Percentiles rank a stretch among this genome's conserved stretches.
phyloP scores from a whole-genome alignment of 53 echinoderm and acorn worm species.

The Astropecten irregularis region DNA sequence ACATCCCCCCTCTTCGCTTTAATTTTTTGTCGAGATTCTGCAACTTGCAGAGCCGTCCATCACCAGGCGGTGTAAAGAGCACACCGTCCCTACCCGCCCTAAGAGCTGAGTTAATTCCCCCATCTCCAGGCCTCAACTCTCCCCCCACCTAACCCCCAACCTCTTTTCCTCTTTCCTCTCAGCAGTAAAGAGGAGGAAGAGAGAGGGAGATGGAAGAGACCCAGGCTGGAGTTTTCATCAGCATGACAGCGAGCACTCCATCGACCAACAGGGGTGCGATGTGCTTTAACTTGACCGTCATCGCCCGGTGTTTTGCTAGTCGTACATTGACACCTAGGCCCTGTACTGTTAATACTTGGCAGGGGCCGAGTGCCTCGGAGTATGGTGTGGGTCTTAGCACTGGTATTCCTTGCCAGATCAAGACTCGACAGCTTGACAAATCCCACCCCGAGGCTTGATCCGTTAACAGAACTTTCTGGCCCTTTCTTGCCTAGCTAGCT shows the following conservation, averaged over 20 bases:
- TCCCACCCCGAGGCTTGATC: conserved; percentile 30
- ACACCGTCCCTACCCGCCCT: conserved; percentile 19
- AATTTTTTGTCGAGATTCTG: too few relatives aligned
- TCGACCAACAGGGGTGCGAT: background rate
- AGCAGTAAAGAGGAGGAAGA: too few relatives aligned
- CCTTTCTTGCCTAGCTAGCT: too few relatives aligned
- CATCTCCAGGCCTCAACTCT: too few relatives aligned
- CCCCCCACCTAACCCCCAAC: too few relatives aligned
- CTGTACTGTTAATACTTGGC: conserved; percentile 29
- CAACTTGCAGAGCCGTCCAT: conserved; percentile 29
- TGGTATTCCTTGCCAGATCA: conserved; percentile 18
- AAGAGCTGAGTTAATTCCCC: conserved; percentile 20
- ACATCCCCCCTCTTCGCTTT: too few relatives aligned
- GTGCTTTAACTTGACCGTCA: background rate
- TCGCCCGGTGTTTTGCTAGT: conserved; percentile 12
- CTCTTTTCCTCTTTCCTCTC: background rate
- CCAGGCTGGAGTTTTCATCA: conserved; percentile 28
- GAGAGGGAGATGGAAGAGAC: too few relatives aligned
- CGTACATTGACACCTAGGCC: conserved; percentile 44
- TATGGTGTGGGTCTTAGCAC: background rate
- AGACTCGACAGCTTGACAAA: conserved; percentile 36
- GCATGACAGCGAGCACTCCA: background rate
- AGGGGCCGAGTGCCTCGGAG: background rate
- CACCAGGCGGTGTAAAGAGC: conserved; percentile 34
- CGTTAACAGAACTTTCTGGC: conserved; percentile 29